Evolutionary conservation across 2,113 vertebrate species (phyloP), one percentile per base, ranked within the genome.

Genomic region (Datnioides undecimradiatus): DNA sequence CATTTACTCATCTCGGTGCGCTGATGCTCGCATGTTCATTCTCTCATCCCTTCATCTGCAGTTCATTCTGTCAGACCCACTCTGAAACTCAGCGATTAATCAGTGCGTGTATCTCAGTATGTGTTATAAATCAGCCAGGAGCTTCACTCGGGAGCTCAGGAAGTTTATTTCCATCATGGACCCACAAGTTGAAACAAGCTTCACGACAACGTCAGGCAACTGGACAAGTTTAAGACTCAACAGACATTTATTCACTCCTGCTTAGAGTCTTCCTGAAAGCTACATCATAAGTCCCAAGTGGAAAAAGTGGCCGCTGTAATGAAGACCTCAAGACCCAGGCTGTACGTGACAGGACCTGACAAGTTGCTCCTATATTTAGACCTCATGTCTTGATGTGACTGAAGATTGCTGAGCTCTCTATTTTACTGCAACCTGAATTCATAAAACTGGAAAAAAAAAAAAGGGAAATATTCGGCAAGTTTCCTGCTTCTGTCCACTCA

Each of bases 31-130:
- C 41, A 74, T 9, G 52, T 79, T 33, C 59, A 0, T 34, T 40
- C 43, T 67, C 54, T 66, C 70, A 36, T 62, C 66, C 65, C 49
- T 66, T 69, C 72, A 76, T 83, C 67, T 38, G 21, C 40, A 27
- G 11, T 0, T 80, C 45, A 21, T n/a, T n/a, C 58, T n/a, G 77
- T 76, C 60, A 36, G n/a, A 13, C 58, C 55, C 33, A 51, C 60
- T 49, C 62, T 78, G 38, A 66, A 74, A 55, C 38, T 2, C 8
- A 5, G 41, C 16, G 45, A 54, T 70, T 64, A 76, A 76, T 41
- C 52, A 8, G 40, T 25, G 38, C 75, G n/a, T n/a, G n/a, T 72
- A 69, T 65, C 63, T 54, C 51, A 0, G 5, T 27, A 36, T 17
- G 34, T 69, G 43, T 7, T 33, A 70, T 69, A 70, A 74, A 60